These are phyloP conservation scores for Oplegnathus fasciatus DNA, from an alignment of 2,113 vertebrate species.

Conservation along the genomic window DNA sequence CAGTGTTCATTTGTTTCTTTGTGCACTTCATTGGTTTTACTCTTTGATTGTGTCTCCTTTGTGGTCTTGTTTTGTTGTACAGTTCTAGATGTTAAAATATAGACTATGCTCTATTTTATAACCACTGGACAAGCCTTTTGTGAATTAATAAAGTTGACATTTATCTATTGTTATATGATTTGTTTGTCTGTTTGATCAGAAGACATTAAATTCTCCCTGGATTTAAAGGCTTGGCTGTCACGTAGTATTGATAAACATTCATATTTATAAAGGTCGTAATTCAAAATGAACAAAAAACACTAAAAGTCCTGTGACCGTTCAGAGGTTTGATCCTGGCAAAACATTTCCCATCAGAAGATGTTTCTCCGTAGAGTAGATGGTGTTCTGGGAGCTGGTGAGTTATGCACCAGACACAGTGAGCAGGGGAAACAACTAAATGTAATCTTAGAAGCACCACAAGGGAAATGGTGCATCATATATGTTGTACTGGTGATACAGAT, in stretches of 20 bases:
- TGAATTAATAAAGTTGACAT: slow-evolving; percentile 72
- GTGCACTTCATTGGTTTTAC: slow-evolving; percentile 38
- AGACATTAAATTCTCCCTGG: not conserved
- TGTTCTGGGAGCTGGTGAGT: not conserved
- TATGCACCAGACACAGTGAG: not conserved
- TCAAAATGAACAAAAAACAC: not conserved
- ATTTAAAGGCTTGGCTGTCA: not conserved
- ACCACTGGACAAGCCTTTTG: slow-evolving; percentile 68
- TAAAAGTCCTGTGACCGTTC: not conserved
- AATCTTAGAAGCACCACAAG: not conserved
- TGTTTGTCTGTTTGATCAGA: not conserved
- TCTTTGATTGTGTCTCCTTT: not conserved
- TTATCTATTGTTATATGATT: slow-evolving; percentile 41
- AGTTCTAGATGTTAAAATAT: slow-evolving; percentile 49
- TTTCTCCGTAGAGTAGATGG: not conserved
- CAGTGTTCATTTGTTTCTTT: slow-evolving; percentile 27
- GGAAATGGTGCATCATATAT: not conserved
- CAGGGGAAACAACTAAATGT: not conserved
- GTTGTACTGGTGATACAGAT: not conserved
- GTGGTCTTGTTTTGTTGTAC: slow-evolving; percentile 41
- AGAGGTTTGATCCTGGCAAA: no score
- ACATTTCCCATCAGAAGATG: not conserved
- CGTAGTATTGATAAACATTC: not conserved
- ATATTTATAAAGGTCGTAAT: no score
- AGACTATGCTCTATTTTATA: slow-evolving; percentile 69